Conservation (phyloP, 2,113 vertebrate species). For the Xyrauchen texanus region DNA sequence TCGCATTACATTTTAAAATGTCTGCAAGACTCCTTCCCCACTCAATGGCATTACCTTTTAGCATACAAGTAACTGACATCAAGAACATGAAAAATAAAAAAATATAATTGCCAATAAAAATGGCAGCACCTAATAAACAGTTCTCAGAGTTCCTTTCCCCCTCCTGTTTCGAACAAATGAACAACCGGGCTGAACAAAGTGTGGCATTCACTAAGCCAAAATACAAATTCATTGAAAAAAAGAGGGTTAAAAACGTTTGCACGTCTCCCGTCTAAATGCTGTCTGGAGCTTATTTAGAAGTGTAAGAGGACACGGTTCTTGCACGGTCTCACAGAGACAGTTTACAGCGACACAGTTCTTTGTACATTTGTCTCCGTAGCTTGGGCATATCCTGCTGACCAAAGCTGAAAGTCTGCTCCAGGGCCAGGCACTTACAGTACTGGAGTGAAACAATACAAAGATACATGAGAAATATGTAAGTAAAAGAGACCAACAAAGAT, state of each 20-base stretch:
- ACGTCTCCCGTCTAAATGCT: constrained; percentile 4
- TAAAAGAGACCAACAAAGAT: background rate
- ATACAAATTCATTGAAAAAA: constrained; percentile 15
- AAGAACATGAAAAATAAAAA: constrained; percentile 36
- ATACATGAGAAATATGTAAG: constrained; percentile 1
- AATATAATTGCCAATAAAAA: constrained; percentile 19
- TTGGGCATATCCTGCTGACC: constrained; percentile 91
- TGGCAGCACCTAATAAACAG: constrained; percentile 31
- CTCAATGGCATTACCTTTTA: constrained; percentile 8
- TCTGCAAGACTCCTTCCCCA: constrained; percentile 4
- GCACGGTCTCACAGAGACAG: constrained; percentile 81
- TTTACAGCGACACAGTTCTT: constrained; percentile 93
- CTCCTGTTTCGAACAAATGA: constrained; percentile 3
- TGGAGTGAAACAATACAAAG: constrained; percentile 50
- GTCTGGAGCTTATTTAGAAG: constrained; percentile 20
- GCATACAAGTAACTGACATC: constrained; percentile 30
- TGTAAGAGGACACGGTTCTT: background rate
- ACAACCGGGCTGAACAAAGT: constrained; percentile 7
- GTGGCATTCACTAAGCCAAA: constrained; percentile 9
- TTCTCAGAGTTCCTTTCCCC: background rate
- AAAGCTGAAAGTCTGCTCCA: constrained; percentile 84
- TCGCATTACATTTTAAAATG: background rate
- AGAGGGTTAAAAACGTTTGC: background rate
- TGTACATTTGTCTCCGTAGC: constrained; percentile 89
- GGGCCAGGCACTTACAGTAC: constrained; percentile 91